These are phyloP conservation scores for Trypoxylus dichotomus DNA, from an alignment of 1,140 invertebrate genomes.

Conservation along the genomic window DNA sequence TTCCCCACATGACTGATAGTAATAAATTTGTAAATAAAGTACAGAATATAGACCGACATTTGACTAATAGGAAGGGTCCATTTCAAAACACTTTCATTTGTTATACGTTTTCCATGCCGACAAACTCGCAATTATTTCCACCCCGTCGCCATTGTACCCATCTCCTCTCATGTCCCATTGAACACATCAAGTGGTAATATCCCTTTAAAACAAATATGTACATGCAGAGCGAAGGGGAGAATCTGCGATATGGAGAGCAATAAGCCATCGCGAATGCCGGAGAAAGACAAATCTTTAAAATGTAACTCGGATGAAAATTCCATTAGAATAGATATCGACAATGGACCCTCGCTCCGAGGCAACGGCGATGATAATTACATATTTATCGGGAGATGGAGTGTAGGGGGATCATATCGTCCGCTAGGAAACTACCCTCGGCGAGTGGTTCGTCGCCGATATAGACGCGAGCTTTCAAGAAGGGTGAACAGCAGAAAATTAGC, in stretches of 20 bases:
- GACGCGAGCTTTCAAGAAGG: background rate
- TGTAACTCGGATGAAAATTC: background rate
- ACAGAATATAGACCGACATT: too few species aligned
- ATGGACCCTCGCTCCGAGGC: background rate
- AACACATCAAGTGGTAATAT: background rate
- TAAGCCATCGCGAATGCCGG: background rate
- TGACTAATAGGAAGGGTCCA: too few species aligned
- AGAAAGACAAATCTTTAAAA: slow-evolving; percentile 7
- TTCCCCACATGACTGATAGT: too few species aligned
- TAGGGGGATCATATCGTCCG: background rate
- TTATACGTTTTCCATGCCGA: too few species aligned
- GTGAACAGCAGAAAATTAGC: background rate
- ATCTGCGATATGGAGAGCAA: background rate
- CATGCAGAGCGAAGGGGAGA: background rate
- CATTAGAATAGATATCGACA: slow-evolving; percentile 1
- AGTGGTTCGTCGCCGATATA: background rate
- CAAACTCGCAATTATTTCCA: background rate
- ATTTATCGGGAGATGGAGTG: background rate
- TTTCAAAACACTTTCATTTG: too few species aligned
- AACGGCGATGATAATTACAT: background rate
- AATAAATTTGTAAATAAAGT: too few species aligned
- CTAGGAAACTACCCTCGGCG: background rate
- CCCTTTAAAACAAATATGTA: slow-evolving; percentile 7
- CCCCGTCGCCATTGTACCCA: background rate
- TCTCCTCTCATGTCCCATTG: background rate